phyloP scores from a whole-genome alignment of 2,888 invertebrate species.

The Tenthredo notha region DNA sequence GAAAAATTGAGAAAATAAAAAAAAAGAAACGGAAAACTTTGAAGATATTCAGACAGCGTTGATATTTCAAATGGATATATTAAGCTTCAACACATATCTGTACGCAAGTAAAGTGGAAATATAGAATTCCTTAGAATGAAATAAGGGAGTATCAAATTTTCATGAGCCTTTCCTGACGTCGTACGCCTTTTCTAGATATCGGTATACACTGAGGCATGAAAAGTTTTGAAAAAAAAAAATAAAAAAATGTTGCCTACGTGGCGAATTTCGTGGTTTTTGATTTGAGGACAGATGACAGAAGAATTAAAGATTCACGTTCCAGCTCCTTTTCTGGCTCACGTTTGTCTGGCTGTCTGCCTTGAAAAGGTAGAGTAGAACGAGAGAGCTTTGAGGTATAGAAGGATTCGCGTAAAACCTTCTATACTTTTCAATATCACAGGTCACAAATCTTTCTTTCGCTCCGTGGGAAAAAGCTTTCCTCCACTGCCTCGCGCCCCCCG shows the following conservation, averaged over 20 bases:
- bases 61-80: too few species aligned
- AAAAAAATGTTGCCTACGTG: not conserved
- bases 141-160: not conserved
- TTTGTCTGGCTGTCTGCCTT: constrained; percentile 14
- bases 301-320: constrained; percentile 39
- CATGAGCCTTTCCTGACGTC: not conserved
- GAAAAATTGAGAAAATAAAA: not conserved
- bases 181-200: not conserved
- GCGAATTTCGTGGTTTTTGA: constrained; percentile 18
- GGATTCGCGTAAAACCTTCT: constrained; percentile 47
- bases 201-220: not conserved
- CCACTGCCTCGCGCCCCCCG: constrained; percentile 4
- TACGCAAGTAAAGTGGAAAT: not conserved
- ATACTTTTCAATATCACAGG: constrained; percentile 64
- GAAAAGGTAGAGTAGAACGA: constrained; percentile 21
- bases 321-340: not conserved
- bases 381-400: constrained; percentile 39
- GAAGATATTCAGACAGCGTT: not conserved
- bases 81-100: not conserved
- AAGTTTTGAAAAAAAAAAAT: not conserved
- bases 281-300: constrained; percentile 16
- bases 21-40: not conserved
- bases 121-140: not conserved
- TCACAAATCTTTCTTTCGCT: constrained; percentile 63
- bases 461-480: constrained; percentile 50